These are phyloP conservation scores for Myopa tessellatipennis DNA, from an alignment of 2,888 invertebrate species.

Conservation along the genomic window DNA sequence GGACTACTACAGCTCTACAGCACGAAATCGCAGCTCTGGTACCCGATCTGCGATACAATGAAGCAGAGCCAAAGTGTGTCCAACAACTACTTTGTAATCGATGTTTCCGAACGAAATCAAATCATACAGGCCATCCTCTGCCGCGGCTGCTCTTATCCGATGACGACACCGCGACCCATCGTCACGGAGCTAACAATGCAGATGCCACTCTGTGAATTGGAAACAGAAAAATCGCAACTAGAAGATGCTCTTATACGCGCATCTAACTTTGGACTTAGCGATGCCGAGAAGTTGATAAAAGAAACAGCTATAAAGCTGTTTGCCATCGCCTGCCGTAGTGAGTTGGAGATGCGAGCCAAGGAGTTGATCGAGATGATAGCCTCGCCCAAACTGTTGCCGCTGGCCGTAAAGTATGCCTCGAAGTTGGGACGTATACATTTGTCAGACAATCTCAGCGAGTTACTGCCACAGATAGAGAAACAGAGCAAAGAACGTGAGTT, in stretches of 20 bases:
- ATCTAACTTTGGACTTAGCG: constrained; percentile 73
- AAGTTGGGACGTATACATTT: constrained; percentile 81
- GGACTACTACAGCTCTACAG: constrained; percentile 82
- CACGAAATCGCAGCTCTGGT: constrained; percentile 79
- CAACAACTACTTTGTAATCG: constrained; percentile 81
- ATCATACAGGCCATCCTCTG: constrained; percentile 86
- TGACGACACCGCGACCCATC: constrained; percentile 87
- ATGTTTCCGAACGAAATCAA: constrained; percentile 82
- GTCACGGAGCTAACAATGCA: constrained; percentile 80
- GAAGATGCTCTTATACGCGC: constrained; percentile 81
- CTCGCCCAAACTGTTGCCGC: constrained; percentile 79
- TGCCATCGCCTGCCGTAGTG: constrained; percentile 87
- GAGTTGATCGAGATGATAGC: constrained; percentile 87
- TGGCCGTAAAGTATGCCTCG: constrained; percentile 90
- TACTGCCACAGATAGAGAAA: constrained; percentile 69
- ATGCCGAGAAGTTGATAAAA: constrained; percentile 76
- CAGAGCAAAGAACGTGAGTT: constrained; percentile 43
- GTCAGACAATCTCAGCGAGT: constrained; percentile 79
- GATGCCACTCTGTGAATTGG: constrained; percentile 82
- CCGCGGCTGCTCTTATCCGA: constrained; percentile 88
- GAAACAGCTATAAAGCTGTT: constrained; percentile 90
- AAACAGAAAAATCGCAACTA: constrained; percentile 82
- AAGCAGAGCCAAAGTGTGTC: constrained; percentile 76
- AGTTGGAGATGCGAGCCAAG: constrained; percentile 85
- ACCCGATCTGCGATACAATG: constrained; percentile 81